These are phyloP conservation scores for Caerostris extrusa DNA, from an alignment of 1,140 invertebrate genomes.

Conservation along the genomic window DNA sequence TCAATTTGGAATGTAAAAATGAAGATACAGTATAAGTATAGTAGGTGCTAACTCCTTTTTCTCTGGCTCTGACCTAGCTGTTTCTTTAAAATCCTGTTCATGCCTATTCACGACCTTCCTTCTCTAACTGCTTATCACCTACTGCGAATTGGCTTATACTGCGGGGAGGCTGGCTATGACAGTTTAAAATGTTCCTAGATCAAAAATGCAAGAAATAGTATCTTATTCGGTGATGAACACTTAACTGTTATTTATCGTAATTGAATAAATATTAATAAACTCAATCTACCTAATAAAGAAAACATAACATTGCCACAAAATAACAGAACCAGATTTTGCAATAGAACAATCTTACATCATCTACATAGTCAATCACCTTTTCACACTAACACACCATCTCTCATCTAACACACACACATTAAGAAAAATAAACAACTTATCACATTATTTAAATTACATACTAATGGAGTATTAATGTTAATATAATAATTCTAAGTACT, in stretches of 20 bases:
- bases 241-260: conserved; percentile 33
- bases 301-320: no score
- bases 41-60: conserved; percentile 63
- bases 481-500: no score
- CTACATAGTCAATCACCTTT: no score
- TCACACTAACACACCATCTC: no score
- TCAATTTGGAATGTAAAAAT: conserved; percentile 65
- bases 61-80: conserved; percentile 67
- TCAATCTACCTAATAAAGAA: background rate
- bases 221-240: conserved; percentile 42
- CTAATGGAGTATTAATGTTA: no score
- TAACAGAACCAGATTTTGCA: no score
- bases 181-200: conserved; percentile 75
- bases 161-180: conserved; percentile 72
- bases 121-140: conserved; percentile 74
- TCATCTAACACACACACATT: no score
- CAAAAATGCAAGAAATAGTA: conserved; percentile 74
- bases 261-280: background rate
- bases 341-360: no score
- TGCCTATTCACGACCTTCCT: conserved; percentile 65
- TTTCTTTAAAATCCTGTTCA: conserved; percentile 44
- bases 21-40: conserved; percentile 44
- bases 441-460: no score
- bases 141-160: conserved; percentile 73
- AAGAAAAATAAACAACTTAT: no score